Conservation (phyloP, 1,140 invertebrate genomes). For the Diorhabda carinulata region DNA sequence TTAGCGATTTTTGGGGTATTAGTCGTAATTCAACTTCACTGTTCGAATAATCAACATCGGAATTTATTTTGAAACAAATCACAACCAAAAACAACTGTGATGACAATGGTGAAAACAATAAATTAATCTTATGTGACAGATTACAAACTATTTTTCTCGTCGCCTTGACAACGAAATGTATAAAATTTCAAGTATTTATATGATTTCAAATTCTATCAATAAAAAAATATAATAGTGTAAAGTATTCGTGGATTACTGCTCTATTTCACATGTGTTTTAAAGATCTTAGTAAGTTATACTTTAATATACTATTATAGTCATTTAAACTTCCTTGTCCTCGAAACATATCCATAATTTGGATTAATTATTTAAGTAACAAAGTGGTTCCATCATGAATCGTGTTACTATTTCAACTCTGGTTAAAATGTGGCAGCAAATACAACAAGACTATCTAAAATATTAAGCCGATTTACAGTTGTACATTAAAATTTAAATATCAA, state of each 20-base stretch:
- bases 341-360: no score
- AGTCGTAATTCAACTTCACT: constrained; percentile 13
- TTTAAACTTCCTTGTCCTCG: no score
- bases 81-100: background rate
- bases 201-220: background rate
- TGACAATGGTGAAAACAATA: background rate
- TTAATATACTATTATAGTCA: background rate
- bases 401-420: no score
- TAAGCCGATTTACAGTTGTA: no score
- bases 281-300: background rate
- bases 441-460: no score
- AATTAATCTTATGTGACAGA: background rate
- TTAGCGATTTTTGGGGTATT: constrained; percentile 7
- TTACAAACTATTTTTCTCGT: background rate
- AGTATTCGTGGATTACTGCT: background rate
- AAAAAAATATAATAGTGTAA: background rate
- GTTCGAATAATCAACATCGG: constrained; percentile 4
- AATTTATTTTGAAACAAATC: no score
- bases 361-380: no score
- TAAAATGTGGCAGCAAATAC: no score
- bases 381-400: no score
- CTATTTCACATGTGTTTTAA: background rate
- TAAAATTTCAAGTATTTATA: background rate
- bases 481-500: no score
- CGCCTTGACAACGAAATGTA: background rate